Conservation (phyloP, 2,113 vertebrate genomes). For the Centrocercus urophasianus region DNA sequence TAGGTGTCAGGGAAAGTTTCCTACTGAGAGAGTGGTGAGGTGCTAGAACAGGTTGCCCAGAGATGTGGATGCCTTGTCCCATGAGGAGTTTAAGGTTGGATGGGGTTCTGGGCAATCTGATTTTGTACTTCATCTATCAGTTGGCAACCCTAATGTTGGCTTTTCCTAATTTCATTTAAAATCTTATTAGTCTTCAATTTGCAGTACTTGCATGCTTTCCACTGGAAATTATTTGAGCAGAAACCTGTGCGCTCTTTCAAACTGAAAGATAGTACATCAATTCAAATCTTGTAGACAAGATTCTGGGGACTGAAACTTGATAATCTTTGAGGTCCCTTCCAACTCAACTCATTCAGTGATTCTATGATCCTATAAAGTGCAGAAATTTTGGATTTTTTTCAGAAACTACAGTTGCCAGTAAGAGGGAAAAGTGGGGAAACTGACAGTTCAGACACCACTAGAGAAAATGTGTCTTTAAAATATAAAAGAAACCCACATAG, state of each 20-base stretch:
- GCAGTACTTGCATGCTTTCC: background rate
- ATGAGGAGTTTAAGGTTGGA: too few species aligned
- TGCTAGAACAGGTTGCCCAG: too few species aligned
- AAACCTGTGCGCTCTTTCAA: background rate
- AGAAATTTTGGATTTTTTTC: background rate
- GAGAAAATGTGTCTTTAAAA: background rate
- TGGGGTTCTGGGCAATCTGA: too few species aligned
- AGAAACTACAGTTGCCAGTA: background rate
- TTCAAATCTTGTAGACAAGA: background rate
- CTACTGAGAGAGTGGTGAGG: too few species aligned
- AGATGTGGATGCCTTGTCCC: too few species aligned
- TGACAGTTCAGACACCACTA: background rate
- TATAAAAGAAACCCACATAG: background rate
- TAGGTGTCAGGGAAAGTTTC: too few species aligned
- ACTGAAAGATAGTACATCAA: rapidly evolving
- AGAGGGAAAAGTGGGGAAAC: background rate
- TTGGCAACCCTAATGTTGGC: too few species aligned
- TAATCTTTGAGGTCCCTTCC: too few species aligned
- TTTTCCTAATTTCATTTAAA: background rate
- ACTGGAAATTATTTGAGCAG: background rate
- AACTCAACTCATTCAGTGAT: too few species aligned
- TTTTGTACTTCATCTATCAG: too few species aligned
- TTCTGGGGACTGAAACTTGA: background rate
- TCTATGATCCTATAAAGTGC: too few species aligned
- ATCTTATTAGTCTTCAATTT: background rate